These are phyloP conservation scores for Aphidius gifuensis DNA, from an alignment of 1,140 invertebrate genomes.

Conservation along the genomic window DNA sequence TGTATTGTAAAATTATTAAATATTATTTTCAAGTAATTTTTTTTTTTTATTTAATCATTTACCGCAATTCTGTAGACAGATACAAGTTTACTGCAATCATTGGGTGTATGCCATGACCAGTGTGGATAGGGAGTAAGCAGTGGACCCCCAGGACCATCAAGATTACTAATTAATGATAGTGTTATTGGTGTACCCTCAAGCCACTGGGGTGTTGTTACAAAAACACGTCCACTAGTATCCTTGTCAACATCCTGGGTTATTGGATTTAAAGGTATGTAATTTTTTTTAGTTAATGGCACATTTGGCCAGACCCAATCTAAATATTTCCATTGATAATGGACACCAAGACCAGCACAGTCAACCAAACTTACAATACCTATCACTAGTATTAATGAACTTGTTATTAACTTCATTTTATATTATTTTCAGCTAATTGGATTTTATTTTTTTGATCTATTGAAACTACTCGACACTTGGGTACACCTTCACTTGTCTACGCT, in stretches of 20 bases:
- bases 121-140: constrained; percentile 50
- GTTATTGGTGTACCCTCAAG: constrained; percentile 50
- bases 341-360: constrained; percentile 29
- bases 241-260: constrained; percentile 50
- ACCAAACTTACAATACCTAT: constrained; percentile 14
- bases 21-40: not conserved
- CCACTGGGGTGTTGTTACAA: constrained; percentile 53
- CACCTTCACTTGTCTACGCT: too few relatives aligned
- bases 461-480: constrained; percentile 34
- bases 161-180: constrained; percentile 43
- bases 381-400: constrained; percentile 9
- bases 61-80: constrained; percentile 54
- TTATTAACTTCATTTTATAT: constrained; percentile 7
- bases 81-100: constrained; percentile 45
- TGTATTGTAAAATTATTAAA: constrained; percentile 32
- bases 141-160: constrained; percentile 40
- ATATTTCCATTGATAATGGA: constrained; percentile 46
- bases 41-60: not conserved
- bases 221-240: constrained; percentile 45
- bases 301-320: constrained; percentile 47
- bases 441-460: constrained; percentile 14
- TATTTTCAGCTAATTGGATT: not conserved
- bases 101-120: constrained; percentile 45
- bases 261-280: constrained; percentile 46
- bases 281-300: constrained; percentile 37